Evolutionary conservation across 2,797 vertebrate species (phyloP).

Genomic region (Cheirogaleus major): DNA sequence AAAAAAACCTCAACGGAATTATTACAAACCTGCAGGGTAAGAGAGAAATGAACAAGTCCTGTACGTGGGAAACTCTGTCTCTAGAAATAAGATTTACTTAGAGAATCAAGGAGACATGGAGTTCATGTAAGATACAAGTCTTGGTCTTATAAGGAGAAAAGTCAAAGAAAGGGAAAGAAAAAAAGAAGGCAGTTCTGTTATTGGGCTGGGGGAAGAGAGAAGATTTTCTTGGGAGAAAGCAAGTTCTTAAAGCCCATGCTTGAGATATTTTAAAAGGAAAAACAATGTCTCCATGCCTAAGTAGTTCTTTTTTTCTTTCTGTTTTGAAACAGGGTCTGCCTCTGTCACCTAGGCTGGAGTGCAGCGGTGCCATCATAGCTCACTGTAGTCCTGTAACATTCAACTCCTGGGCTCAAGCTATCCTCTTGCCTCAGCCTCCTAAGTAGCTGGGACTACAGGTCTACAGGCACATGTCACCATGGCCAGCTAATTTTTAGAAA

Average conservation of each 20-base stretch:
- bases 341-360: neutral
- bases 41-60: neutral
- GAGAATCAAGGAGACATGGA: neutral
- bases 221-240: slow-evolving; percentile 23
- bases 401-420: neutral
- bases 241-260: neutral
- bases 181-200: slow-evolving; percentile 17
- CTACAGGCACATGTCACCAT: neutral
- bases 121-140: neutral
- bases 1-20: neutral
- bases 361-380: neutral
- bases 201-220: neutral
- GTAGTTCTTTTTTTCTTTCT: neutral
- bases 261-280: neutral
- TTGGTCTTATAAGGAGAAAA: neutral
- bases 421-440: neutral
- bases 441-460: neutral
- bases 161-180: neutral
- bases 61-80: neutral
- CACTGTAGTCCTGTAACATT: neutral
- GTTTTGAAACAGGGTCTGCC: neutral
- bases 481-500: neutral
- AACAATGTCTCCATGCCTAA: neutral
- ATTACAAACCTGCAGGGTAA: neutral
- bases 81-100: neutral